Conservation (phyloP, 2,113 vertebrate genomes). For the Eulemur rufifrons region DNA sequence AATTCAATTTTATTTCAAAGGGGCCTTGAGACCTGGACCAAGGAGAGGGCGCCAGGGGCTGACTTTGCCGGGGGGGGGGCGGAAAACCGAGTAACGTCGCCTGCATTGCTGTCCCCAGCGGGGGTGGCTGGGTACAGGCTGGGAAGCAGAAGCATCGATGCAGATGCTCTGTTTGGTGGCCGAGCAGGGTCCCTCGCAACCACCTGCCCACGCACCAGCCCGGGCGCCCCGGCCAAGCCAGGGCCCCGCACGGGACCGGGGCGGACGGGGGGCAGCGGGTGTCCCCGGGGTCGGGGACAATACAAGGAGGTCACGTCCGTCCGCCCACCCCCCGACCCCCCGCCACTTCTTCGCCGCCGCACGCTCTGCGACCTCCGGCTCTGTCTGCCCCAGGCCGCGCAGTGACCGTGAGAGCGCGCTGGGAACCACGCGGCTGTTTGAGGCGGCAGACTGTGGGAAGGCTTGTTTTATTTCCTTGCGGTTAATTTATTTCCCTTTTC, state of each 20-base stretch:
- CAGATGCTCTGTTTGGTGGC: not conserved
- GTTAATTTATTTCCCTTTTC: not conserved
- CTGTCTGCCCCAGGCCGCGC: not conserved
- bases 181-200: not conserved
- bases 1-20: not conserved
- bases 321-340: rapidly evolving
- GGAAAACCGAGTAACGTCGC: rapidly evolving
- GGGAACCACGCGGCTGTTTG: not conserved
- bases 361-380: too few species aligned
- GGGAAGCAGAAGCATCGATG: not conserved
- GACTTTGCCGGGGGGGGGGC: not conserved
- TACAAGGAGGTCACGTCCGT: not conserved
- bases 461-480: not conserved
- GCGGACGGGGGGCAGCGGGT: too few species aligned
- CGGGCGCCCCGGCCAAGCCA: not conserved
- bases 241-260: not conserved
- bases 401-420: too few species aligned
- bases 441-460: not conserved
- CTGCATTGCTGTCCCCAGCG: not conserved
- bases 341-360: rapidly evolving
- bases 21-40: not conserved
- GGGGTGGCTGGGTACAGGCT: not conserved
- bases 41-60: not conserved
- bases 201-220: not conserved
- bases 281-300: not conserved